These are phyloP conservation scores for Eretmocerus hayati DNA, from an alignment of 2,888 invertebrate genomes.

Conservation along the genomic window DNA sequence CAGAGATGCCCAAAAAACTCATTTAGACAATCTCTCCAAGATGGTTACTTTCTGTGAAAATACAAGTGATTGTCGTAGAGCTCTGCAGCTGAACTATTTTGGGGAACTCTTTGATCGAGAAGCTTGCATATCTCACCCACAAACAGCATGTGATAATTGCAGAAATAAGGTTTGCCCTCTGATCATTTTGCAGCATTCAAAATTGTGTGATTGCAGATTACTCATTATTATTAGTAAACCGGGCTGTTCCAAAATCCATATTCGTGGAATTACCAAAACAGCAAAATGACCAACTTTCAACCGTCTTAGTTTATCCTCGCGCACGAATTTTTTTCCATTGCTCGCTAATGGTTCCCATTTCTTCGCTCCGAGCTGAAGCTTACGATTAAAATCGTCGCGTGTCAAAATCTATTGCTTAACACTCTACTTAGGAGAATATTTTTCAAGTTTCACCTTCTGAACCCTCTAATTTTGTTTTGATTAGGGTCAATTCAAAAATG, in stretches of 20 bases:
- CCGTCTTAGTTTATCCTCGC: too few species aligned
- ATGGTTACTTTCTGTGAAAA: conserved; percentile 94
- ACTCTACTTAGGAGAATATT: too few species aligned
- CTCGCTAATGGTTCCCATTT: too few species aligned
- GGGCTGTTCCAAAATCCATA: too few species aligned
- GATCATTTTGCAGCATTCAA: not conserved
- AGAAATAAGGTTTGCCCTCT: conserved; percentile 50
- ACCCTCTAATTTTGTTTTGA: not conserved
- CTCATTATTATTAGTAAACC: not conserved
- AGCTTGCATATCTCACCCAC: conserved; percentile 59
- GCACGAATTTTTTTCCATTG: too few species aligned
- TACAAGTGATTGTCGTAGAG: conserved; percentile 81
- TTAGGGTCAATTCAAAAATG: conserved; percentile 1
- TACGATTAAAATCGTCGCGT: too few species aligned
- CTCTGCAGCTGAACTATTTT: conserved; percentile 79
- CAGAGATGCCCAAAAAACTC: conserved; percentile 60
- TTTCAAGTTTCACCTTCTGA: too few species aligned
- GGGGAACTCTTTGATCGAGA: conserved; percentile 74
- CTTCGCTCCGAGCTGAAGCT: too few species aligned
- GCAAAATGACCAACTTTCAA: too few species aligned
- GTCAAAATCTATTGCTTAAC: too few species aligned
- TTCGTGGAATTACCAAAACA: too few species aligned
- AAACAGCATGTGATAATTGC: conserved; percentile 87
- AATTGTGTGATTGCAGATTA: not conserved
- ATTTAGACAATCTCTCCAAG: conserved; percentile 77